Conservation (phyloP, 2,888 invertebrate genomes). For the Drymonia ruficornis region DNA sequence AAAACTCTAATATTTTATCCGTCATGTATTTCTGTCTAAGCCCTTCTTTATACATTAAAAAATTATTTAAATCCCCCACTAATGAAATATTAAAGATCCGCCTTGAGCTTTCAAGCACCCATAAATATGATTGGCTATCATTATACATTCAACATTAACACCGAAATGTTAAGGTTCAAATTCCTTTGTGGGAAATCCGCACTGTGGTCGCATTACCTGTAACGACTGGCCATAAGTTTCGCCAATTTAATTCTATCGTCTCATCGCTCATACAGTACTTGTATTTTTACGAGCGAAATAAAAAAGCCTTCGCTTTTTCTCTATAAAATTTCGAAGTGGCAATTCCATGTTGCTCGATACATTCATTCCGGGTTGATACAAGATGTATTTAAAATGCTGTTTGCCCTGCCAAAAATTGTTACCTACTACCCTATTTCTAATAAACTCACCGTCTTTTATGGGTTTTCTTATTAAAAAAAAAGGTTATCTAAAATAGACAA, state of each 20-base stretch:
- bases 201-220: constrained; percentile 54
- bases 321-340: constrained; percentile 12
- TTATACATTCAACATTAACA: constrained; percentile 28
- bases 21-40: constrained; percentile 13
- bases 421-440: not conserved
- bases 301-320: constrained; percentile 34
- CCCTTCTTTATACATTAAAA: constrained; percentile 15
- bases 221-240: constrained; percentile 57
- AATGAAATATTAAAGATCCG: constrained; percentile 34
- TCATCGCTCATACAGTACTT: constrained; percentile 51
- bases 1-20: not conserved
- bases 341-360: constrained; percentile 9
- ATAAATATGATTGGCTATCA: constrained; percentile 33
- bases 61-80: constrained; percentile 35
- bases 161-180: constrained; percentile 25
- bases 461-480: no score
- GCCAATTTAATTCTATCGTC: constrained; percentile 59
- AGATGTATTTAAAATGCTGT: no score
- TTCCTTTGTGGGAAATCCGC: constrained; percentile 24
- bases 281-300: constrained; percentile 46
- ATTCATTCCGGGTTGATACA: not conserved
- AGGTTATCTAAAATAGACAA: no score
- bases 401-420: no score
- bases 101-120: constrained; percentile 34
- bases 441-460: not conserved